Conservation (phyloP, 2,113 vertebrate species). For the Baryphthengus martii region DNA sequence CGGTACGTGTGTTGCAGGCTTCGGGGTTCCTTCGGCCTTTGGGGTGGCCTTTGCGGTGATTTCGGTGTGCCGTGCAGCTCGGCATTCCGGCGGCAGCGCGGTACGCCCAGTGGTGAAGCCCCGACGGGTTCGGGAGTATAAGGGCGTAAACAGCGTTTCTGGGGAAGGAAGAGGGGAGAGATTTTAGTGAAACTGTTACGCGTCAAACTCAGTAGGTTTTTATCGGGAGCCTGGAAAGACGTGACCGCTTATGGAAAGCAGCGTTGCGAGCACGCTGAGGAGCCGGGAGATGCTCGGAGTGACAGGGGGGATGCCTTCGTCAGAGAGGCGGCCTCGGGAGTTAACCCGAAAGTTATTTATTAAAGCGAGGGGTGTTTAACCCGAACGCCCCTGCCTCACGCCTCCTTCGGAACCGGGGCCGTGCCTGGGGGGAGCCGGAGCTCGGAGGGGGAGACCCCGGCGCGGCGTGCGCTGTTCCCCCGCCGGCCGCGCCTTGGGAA, state of each 20-base stretch:
- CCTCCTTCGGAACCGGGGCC: background rate
- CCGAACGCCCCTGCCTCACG: background rate
- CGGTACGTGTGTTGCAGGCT: background rate
- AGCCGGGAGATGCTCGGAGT: background rate
- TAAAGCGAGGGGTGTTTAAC: background rate
- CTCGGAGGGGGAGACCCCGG: background rate
- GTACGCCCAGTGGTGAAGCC: background rate
- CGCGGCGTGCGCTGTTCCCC: conserved; percentile 66
- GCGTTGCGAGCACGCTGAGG: background rate
- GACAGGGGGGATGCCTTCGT: background rate
- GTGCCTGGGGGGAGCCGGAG: background rate
- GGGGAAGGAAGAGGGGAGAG: background rate
- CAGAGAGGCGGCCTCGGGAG: background rate
- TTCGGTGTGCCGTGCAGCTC: background rate
- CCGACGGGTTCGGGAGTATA: background rate
- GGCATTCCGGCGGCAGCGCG: background rate
- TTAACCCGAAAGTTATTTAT: background rate
- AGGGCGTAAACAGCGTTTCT: background rate
- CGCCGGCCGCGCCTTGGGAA: background rate
- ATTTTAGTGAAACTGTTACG: background rate
- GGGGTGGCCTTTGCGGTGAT: background rate
- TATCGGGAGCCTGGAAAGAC: conserved; percentile 6
- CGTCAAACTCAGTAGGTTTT: conserved; percentile 5
- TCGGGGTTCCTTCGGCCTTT: background rate
- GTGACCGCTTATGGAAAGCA: conserved; percentile 1